phyloP scores from a whole-genome alignment of 92 coral and sea anemone genomes.

The Desmophyllum pertusum region DNA sequence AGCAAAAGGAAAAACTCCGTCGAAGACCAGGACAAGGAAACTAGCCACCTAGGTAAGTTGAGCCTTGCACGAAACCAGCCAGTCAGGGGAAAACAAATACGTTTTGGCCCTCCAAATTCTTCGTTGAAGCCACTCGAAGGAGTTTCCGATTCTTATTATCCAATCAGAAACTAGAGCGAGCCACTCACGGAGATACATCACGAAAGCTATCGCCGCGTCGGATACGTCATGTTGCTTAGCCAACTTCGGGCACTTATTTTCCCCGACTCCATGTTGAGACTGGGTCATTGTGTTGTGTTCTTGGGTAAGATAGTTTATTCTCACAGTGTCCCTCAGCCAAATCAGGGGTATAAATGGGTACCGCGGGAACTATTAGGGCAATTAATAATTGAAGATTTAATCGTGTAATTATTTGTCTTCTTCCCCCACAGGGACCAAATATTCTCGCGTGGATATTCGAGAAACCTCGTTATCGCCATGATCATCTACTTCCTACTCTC shows the following conservation, averaged over 20 bases:
- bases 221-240: too few species aligned
- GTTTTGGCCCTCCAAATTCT: too few species aligned
- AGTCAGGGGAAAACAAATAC: background rate
- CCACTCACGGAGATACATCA: too few species aligned
- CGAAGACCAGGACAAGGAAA: constrained; percentile 74
- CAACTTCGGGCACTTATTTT: too few species aligned
- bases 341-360: too few species aligned
- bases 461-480: constrained; percentile 92
- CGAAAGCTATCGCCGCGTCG: too few species aligned
- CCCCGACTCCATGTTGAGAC: too few species aligned
- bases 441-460: constrained; percentile 97
- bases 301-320: background rate
- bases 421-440: constrained; percentile 74
- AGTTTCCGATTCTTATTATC: too few species aligned
- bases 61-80: background rate
- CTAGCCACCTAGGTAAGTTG: constrained; percentile 62
- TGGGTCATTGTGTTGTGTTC: background rate
- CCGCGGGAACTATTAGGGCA: background rate
- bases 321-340: background rate
- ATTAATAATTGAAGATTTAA: background rate
- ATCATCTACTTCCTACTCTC: constrained; percentile 87
- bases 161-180: too few species aligned
- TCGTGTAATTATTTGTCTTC: background rate
- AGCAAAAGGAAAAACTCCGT: constrained; percentile 90
- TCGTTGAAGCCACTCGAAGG: too few species aligned